phyloP scores from a whole-genome alignment of 2,888 invertebrate genomes.

The Polylopha cassiicola region DNA sequence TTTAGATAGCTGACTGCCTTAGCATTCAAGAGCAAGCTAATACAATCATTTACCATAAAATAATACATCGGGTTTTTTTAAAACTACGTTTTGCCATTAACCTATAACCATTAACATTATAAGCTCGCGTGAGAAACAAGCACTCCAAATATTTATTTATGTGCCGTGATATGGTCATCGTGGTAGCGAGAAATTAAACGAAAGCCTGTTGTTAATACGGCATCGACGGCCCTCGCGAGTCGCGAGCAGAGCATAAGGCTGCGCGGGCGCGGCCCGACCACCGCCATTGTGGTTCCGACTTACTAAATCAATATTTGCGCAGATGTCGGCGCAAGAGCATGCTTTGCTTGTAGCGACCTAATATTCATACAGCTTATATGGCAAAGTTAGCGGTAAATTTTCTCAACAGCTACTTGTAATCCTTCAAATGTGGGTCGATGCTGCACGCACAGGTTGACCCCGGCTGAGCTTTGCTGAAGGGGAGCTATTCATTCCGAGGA shows the following conservation, averaged over 20 bases:
- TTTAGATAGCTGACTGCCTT: too few species aligned
- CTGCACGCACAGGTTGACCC: slow-evolving; percentile 72
- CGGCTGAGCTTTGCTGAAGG: slow-evolving; percentile 54
- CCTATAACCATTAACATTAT: too few species aligned
- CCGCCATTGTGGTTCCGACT: slow-evolving; percentile 63
- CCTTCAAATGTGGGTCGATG: slow-evolving; percentile 74
- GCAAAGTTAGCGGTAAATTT: slow-evolving; percentile 76
- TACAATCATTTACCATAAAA: too few species aligned
- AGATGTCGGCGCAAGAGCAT: slow-evolving; percentile 75
- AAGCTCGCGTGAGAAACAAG: slow-evolving; percentile 15
- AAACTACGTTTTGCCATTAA: too few species aligned
- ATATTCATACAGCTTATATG: slow-evolving; percentile 77
- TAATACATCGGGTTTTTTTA: too few species aligned
- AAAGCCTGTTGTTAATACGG: slow-evolving; percentile 38
- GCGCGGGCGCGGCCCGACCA: slow-evolving; percentile 46
- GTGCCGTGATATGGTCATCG: slow-evolving; percentile 39
- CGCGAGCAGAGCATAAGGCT: slow-evolving; percentile 36
- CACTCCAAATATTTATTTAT: slow-evolving; percentile 32
- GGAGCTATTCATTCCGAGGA: slow-evolving; percentile 54
- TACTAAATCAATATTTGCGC: slow-evolving; percentile 78
- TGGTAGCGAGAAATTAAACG: slow-evolving; percentile 39
- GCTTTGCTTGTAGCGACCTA: slow-evolving; percentile 74
- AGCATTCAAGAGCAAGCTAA: too few species aligned
- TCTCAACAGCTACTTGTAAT: slow-evolving; percentile 75
- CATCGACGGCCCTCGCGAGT: slow-evolving; percentile 35